A percentile compares a stretch with the other conserved stretches of the same genome.
Conservation (phyloP, 2,113 vertebrate species). For the Planiliza haematocheilus region DNA sequence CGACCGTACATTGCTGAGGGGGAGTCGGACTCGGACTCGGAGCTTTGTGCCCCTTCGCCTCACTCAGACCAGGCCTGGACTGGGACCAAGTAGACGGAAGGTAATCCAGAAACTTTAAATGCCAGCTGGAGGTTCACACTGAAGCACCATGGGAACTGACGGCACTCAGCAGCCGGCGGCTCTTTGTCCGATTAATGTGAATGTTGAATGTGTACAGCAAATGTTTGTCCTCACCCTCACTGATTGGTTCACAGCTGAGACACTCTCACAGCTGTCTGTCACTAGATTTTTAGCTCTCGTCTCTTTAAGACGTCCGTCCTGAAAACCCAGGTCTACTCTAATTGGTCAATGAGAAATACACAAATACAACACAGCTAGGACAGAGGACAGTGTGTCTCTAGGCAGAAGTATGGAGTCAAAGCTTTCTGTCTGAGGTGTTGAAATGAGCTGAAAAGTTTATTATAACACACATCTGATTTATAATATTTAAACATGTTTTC, state of each 20-base stretch:
- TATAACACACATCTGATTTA: too few relatives aligned
- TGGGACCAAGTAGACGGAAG: conserved; percentile 84
- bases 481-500: too few relatives aligned
- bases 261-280: background rate
- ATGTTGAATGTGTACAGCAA: conserved; percentile 17
- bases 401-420: too few relatives aligned
- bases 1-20: conserved; percentile 94
- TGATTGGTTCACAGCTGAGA: conserved; percentile 1
- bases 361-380: too few relatives aligned
- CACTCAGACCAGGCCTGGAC: conserved; percentile 92
- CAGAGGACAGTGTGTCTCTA: too few relatives aligned
- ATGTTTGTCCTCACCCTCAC: conserved; percentile 28
- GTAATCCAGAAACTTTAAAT: conserved; percentile 15
- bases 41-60: conserved; percentile 91
- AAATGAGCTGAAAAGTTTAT: too few relatives aligned
- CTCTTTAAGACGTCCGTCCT: too few relatives aligned
- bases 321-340: too few relatives aligned
- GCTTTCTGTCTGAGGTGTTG: too few relatives aligned
- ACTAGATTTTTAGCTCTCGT: too few relatives aligned
- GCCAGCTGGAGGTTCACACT: conserved; percentile 44
- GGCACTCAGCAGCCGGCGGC: background rate
- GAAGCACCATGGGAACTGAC: conserved; percentile 27
- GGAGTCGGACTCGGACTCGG: conserved; percentile 96
- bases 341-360: too few relatives aligned
- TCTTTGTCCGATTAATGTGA: background rate